These are phyloP conservation scores for Trichopria drosophilae DNA, from an alignment of 2,888 invertebrate genomes.

Conservation along the genomic window DNA sequence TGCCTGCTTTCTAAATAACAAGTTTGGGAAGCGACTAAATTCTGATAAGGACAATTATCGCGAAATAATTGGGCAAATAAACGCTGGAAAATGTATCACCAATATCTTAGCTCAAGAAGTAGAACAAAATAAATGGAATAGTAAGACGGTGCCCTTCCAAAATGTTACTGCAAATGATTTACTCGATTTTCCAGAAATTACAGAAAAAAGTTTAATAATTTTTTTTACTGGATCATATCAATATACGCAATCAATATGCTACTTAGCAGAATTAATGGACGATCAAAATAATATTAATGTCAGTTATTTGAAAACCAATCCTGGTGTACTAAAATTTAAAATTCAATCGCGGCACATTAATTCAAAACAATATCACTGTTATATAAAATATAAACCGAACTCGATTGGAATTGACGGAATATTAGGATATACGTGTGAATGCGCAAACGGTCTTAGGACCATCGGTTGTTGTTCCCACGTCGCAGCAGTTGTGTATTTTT, in stretches of 20 bases:
- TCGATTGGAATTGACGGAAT: constrained; percentile 18
- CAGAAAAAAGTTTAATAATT: constrained; percentile 29
- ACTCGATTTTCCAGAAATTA: constrained; percentile 22
- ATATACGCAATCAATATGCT: constrained; percentile 28
- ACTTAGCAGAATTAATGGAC: constrained; percentile 28
- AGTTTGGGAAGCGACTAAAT: constrained; percentile 27
- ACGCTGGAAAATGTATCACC: no score
- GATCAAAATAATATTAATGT: constrained; percentile 18
- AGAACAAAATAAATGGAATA: constrained; percentile 2
- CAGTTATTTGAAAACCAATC: constrained; percentile 8
- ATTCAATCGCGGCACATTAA: constrained; percentile 25
- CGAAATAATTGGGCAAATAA: neutral
- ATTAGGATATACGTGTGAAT: constrained; percentile 30
- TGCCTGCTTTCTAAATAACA: constrained; percentile 31
- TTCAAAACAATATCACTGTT: constrained; percentile 8
- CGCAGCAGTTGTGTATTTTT: constrained; percentile 27
- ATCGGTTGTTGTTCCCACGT: no score
- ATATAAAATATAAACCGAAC: constrained; percentile 2
- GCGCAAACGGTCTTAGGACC: no score
- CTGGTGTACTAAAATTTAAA: constrained; percentile 13
- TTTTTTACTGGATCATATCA: constrained; percentile 35
- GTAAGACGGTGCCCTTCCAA: constrained; percentile 3
- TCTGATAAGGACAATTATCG: constrained; percentile 11
- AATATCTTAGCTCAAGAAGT: constrained; percentile 9
- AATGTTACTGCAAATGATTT: constrained; percentile 1